Percentiles rank a stretch among this genome's conserved stretches.
Conservation (phyloP, 2,888 invertebrate genomes). For the Crocallis elinguaria region DNA sequence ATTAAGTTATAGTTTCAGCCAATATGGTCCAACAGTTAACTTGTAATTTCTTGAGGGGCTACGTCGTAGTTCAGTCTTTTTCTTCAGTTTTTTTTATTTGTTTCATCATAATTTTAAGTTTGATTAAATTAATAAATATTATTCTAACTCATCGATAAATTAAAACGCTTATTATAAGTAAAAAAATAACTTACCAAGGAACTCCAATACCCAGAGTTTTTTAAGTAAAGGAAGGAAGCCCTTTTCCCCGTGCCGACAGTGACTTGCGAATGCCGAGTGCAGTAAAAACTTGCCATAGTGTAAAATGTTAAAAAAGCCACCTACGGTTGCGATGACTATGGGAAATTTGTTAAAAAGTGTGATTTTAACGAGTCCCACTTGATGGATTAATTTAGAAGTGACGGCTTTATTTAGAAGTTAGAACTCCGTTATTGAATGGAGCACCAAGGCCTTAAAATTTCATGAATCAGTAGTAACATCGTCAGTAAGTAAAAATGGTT, state of each 20-base stretch:
- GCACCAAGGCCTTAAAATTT: too few species aligned
- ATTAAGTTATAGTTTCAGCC: constrained; percentile 67
- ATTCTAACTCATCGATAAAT: too few species aligned
- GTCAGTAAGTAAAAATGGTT: too few species aligned
- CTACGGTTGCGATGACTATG: constrained; percentile 54
- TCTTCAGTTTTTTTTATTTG: too few species aligned
- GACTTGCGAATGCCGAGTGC: constrained; percentile 54
- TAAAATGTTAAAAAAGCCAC: constrained; percentile 49
- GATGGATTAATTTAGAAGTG: constrained; percentile 68
- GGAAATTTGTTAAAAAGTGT: constrained; percentile 49
- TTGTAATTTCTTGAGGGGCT: background rate
- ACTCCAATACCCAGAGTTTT: constrained; percentile 24
- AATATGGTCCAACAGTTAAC: constrained; percentile 45
- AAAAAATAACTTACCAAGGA: constrained; percentile 10
- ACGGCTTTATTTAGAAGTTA: constrained; percentile 57
- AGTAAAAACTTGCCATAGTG: constrained; percentile 46
- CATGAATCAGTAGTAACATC: too few species aligned
- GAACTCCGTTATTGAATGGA: too few species aligned
- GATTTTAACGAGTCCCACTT: constrained; percentile 61
- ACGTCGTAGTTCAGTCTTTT: constrained; percentile 1
- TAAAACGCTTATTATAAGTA: background rate
- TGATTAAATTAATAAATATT: too few species aligned
- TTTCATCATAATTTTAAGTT: too few species aligned
- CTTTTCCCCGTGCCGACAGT: constrained; percentile 62
- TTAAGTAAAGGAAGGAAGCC: constrained; percentile 56